phyloP scores from a whole-genome alignment of 2,888 invertebrate species.

The Drosophila greeni region DNA sequence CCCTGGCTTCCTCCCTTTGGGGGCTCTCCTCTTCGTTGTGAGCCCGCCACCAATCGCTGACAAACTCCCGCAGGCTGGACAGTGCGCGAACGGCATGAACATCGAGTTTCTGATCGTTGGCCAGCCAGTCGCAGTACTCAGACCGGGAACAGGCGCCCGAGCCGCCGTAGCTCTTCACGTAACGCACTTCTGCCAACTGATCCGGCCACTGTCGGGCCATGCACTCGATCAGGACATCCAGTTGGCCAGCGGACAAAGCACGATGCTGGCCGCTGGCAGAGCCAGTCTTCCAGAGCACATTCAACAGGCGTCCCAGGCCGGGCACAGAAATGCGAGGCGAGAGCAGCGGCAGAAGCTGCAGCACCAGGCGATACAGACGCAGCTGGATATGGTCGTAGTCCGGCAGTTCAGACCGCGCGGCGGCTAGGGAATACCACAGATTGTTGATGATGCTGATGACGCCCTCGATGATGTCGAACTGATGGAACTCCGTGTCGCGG shows the following conservation, averaged over 20 bases:
- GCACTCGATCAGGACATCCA: conserved; percentile 73
- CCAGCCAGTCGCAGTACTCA: conserved; percentile 65
- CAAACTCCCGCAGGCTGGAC: conserved; percentile 67
- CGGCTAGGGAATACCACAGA: conserved; percentile 76
- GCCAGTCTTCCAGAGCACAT: conserved; percentile 74
- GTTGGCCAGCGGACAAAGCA: conserved; percentile 55
- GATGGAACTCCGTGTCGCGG: conserved; percentile 75
- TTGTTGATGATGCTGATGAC: conserved; percentile 77
- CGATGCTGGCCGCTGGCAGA: conserved; percentile 46
- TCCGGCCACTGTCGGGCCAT: conserved; percentile 68
- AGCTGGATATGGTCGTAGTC: conserved; percentile 69
- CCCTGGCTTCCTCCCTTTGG: neutral
- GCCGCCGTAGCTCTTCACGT: conserved; percentile 69
- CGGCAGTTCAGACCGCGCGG: conserved; percentile 65
- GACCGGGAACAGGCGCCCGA: conserved; percentile 60
- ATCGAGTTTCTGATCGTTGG: conserved; percentile 51
- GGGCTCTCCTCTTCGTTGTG: conserved; percentile 5
- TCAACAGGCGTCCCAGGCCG: conserved; percentile 71
- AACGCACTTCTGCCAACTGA: conserved; percentile 63
- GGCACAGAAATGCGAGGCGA: conserved; percentile 74
- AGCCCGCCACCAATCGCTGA: conserved; percentile 66
- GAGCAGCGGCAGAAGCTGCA: conserved; percentile 70
- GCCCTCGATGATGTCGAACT: conserved; percentile 78
- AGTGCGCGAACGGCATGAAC: conserved; percentile 59
- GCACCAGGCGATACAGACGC: conserved; percentile 67